Conservation (phyloP, 2,888 invertebrate genomes). For the Lysandra coridon region DNA sequence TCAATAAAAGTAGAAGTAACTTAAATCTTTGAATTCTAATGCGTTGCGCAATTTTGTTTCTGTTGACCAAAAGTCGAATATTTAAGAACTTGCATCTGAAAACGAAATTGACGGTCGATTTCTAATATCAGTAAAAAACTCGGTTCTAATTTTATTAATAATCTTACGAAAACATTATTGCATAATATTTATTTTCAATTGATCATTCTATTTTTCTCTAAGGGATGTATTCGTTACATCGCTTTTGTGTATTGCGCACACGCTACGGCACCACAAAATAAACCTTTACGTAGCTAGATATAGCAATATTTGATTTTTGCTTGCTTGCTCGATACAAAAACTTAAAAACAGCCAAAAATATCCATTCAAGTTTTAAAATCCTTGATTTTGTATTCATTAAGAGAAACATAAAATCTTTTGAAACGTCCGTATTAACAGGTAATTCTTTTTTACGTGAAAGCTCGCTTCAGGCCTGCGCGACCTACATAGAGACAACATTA, state of each 20-base stretch:
- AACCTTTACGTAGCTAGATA: not conserved
- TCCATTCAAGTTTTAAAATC: not conserved
- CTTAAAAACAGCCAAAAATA: not conserved
- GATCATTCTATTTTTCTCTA: too few relatives aligned
- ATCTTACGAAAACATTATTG: too few relatives aligned
- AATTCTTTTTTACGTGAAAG: slow-evolving; percentile 13
- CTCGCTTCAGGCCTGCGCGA: not conserved
- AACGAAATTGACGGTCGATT: too few relatives aligned
- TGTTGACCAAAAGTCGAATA: too few relatives aligned
- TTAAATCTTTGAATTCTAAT: not conserved
- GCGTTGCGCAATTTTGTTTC: not conserved
- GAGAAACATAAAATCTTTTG: not conserved
- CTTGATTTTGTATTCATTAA: slow-evolving; percentile 10
- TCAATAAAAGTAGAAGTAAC: not conserved
- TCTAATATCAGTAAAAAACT: too few relatives aligned
- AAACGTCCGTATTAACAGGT: slow-evolving; percentile 8
- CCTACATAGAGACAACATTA: slow-evolving; percentile 22
- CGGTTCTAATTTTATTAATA: too few relatives aligned
- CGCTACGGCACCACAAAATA: too few relatives aligned
- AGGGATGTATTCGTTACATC: too few relatives aligned
- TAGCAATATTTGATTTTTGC: not conserved
- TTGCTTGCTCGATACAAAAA: not conserved
- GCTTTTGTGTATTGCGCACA: too few relatives aligned
- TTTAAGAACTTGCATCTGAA: too few relatives aligned
- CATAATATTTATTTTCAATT: too few relatives aligned